These are phyloP conservation scores for Nematostella vectensis DNA, from an alignment of 92 coral and sea anemone species.

Conservation along the genomic window DNA sequence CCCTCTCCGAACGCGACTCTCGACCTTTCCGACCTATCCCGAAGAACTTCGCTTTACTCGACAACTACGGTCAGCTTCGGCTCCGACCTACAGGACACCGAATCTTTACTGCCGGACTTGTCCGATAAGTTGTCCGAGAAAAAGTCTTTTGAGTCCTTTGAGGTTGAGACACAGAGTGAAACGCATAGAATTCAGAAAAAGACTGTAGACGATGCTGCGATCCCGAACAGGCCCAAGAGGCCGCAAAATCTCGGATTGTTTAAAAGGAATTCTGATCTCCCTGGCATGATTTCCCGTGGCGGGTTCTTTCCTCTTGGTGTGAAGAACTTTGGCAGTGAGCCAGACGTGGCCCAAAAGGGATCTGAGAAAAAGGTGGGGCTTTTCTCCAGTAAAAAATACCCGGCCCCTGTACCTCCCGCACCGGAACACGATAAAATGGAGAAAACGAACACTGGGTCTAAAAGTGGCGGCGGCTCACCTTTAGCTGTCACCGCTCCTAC, in stretches of 20 bases:
- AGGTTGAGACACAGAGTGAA: conserved; percentile 5
- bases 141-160: conserved; percentile 1
- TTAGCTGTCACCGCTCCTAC: not conserved
- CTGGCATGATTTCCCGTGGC: conserved; percentile 49
- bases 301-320: conserved; percentile 32
- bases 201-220: conserved; percentile 24
- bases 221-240: conserved; percentile 32
- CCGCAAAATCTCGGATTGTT: conserved; percentile 52
- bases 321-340: conserved; percentile 49
- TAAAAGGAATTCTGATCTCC: conserved; percentile 77
- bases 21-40: conserved; percentile 22
- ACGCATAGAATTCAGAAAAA: conserved; percentile 9
- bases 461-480: not conserved
- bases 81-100: conserved; percentile 45
- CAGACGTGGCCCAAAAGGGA: conserved; percentile 7
- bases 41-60: conserved; percentile 34
- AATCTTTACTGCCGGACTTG: conserved; percentile 57
- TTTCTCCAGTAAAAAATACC: conserved; percentile 4
- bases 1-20: not conserved
- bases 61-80: conserved; percentile 37
- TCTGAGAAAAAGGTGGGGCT: not conserved
- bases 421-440: conserved; percentile 8
- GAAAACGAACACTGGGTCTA: not conserved
- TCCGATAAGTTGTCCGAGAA: conserved; percentile 33
- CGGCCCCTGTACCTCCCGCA: conserved; percentile 12